Percentiles rank a stretch among this genome's conserved stretches.
phyloP scores from a whole-genome alignment of 23 tunicate species.

The Clavelina lepadiformis region DNA sequence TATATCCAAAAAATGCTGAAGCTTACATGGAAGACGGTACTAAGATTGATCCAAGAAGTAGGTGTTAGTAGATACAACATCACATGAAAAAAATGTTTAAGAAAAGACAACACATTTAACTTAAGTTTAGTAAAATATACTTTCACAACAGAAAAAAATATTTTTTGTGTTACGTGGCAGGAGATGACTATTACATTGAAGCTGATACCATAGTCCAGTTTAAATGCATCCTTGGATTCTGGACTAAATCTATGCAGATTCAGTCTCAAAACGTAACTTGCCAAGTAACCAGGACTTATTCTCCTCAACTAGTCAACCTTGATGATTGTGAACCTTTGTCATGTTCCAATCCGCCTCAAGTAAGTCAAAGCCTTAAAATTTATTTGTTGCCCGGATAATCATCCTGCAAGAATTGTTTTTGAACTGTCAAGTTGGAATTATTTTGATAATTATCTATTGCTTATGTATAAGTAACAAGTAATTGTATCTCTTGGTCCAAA shows the following conservation, averaged over 20 bases:
- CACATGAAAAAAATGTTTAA: too few relatives aligned
- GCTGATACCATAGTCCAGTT: not conserved
- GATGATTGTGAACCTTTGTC: not conserved
- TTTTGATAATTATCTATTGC: too few relatives aligned
- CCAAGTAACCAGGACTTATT: not conserved
- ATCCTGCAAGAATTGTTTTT: too few relatives aligned
- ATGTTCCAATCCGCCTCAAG: not conserved
- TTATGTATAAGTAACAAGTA: too few relatives aligned
- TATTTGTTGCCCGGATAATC: too few relatives aligned
- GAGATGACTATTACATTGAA: not conserved
- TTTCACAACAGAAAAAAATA: too few relatives aligned
- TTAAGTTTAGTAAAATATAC: too few relatives aligned
- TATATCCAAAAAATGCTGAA: conserved; percentile 16
- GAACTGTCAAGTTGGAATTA: too few relatives aligned
- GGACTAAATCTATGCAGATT: not conserved
- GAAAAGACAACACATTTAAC: too few relatives aligned
- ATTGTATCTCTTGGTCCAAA: too few relatives aligned
- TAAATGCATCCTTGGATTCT: conserved; percentile 10
- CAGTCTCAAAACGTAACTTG: not conserved
- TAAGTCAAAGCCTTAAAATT: not conserved
- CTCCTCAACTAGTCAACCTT: not conserved
- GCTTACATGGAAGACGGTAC: conserved; percentile 5
- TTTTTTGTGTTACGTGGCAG: too few relatives aligned
- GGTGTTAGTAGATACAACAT: not conserved
- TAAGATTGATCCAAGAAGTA: not conserved